These are phyloP conservation scores for Festucalex cinctus DNA, from an alignment of 2,113 vertebrate species.

Conservation along the genomic window DNA sequence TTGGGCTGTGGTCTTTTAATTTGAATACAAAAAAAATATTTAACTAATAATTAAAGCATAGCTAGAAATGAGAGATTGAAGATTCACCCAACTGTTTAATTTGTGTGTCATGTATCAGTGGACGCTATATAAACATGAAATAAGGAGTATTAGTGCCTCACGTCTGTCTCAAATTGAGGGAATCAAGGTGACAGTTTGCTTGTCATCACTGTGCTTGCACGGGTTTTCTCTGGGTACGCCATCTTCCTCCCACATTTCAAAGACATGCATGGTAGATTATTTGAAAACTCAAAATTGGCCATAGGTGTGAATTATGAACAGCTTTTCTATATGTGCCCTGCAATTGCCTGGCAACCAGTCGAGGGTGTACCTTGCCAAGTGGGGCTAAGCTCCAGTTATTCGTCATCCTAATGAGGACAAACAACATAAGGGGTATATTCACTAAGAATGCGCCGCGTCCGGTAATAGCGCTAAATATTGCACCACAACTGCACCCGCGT, in stretches of 20 bases:
- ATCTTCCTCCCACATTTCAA: not conserved
- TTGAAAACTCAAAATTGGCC: not conserved
- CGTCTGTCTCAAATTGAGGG: not conserved
- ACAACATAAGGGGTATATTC: no score
- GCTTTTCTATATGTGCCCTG: not conserved
- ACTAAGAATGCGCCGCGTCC: no score
- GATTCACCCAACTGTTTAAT: not conserved
- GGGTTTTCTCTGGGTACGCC: not conserved
- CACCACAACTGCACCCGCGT: no score
- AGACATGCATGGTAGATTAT: not conserved
- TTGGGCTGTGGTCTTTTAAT: not conserved
- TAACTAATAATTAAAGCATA: not conserved
- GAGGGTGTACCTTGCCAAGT: not conserved
- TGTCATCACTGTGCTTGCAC: not conserved
- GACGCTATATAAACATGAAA: no score
- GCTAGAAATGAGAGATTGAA: not conserved
- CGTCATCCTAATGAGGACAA: not conserved
- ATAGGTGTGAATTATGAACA: not conserved
- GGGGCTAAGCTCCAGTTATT: no score
- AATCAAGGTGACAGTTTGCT: not conserved
- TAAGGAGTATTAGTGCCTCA: not conserved
- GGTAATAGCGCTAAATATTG: no score
- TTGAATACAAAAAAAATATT: not conserved
- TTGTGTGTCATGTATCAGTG: no score
- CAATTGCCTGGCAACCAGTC: not conserved